These are phyloP conservation scores for Isurus oxyrinchus DNA, from an alignment of 2,113 vertebrate genomes.

Conservation along the genomic window DNA sequence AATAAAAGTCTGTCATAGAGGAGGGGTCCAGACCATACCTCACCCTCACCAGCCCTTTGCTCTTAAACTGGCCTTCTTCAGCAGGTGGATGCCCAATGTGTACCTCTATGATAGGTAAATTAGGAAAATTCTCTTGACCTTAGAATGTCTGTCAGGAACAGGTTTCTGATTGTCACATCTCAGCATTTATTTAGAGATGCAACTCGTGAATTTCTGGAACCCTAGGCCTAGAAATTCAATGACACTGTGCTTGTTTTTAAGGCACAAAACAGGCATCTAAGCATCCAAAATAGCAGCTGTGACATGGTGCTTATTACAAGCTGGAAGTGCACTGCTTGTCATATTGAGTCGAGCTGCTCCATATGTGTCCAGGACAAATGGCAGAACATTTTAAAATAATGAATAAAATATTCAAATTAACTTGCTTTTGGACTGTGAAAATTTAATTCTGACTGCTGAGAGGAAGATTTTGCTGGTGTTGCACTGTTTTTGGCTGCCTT, in stretches of 20 bases:
- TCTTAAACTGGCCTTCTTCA: neutral
- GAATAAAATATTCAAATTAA: neutral
- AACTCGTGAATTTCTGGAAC: neutral
- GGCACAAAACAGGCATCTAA: neutral
- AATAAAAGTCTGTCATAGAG: neutral
- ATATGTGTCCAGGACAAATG: neutral
- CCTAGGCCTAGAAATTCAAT: neutral
- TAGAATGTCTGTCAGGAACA: neutral
- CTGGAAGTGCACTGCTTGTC: neutral
- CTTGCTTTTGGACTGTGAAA: neutral
- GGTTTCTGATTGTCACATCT: neutral
- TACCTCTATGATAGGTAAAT: neutral
- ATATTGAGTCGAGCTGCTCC: neutral
- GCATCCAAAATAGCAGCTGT: neutral
- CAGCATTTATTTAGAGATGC: neutral
- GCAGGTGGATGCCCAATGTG: neutral
- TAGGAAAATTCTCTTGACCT: neutral
- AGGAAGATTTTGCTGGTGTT: neutral
- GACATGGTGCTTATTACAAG: neutral
- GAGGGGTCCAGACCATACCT: neutral
- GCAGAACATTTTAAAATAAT: neutral
- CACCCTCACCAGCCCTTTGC: neutral
- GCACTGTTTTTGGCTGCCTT: neutral
- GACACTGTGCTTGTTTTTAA: neutral
- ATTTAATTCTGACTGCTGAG: neutral